phyloP scores from a whole-genome alignment of 92 coral and sea anemone genomes.

The Parazoanthus swiftii region DNA sequence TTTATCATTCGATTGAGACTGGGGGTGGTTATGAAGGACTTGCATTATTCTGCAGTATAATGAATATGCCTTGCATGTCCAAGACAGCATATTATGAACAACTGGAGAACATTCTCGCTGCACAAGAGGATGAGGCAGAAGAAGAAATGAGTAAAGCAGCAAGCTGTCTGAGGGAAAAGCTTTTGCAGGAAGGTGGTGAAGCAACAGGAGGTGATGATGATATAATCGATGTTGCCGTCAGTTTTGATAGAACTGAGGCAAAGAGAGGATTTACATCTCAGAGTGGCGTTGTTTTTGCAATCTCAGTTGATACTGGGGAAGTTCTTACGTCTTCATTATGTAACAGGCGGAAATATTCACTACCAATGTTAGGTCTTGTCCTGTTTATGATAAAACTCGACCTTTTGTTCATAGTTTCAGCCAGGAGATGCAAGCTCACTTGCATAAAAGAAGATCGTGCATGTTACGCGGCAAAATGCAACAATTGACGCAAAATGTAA shows the following conservation, averaged over 20 bases:
- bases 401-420: too few species aligned
- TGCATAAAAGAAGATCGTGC: too few species aligned
- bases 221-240: constrained; percentile 20
- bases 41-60: constrained; percentile 48
- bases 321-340: too few species aligned
- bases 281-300: background rate
- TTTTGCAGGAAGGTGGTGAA: constrained; percentile 8
- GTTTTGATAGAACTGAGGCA: background rate
- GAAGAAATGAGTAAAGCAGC: constrained; percentile 56
- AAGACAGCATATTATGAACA: constrained; percentile 53
- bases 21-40: constrained; percentile 61
- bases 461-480: too few species aligned
- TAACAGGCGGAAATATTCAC: too few species aligned
- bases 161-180: constrained; percentile 20
- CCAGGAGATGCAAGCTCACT: too few species aligned
- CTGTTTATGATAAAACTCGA: too few species aligned
- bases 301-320: too few species aligned
- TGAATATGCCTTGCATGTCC: constrained; percentile 50
- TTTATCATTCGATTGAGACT: constrained; percentile 45
- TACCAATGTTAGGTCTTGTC: too few species aligned
- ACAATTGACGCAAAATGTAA: too few species aligned
- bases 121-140: constrained; percentile 53
- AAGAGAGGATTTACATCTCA: constrained; percentile 25
- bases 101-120: constrained; percentile 10
- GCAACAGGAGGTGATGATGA: constrained; percentile 8